A percentile compares a stretch with the other conserved stretches of the same genome.
Evolutionary conservation across 2,113 vertebrate genomes (phyloP).

Genomic region (zebrafish (Danio rerio)): GRCz12tu NC_133177.1:13096001-13096500

Average conservation of each 20-base stretch:
- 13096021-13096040: not conserved
- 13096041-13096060: not conserved
- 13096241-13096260: slow-evolving; percentile 35
- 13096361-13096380: not conserved
- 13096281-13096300: slow-evolving; percentile 27
- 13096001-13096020: not conserved
- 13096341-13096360: not conserved
- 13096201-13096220: slow-evolving; percentile 42
- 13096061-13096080: slow-evolving; percentile 47
- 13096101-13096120: slow-evolving; percentile 67
- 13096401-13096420: not conserved
- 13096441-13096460: slow-evolving; percentile 5
- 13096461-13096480: slow-evolving; percentile 17
- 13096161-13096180: slow-evolving; percentile 44
- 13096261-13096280: slow-evolving; percentile 36
- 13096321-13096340: not conserved
- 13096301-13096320: not conserved
- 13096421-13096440: not conserved
- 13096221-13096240: slow-evolving; percentile 41
- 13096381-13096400: not conserved
- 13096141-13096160: slow-evolving; percentile 8
- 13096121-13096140: slow-evolving; percentile 37
- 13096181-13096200: slow-evolving; percentile 35
- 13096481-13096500: slow-evolving; percentile 1
- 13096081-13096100: slow-evolving; percentile 30